These are phyloP conservation scores for Ia io DNA, from an alignment of 2,113 vertebrate species.

Conservation along the genomic window DNA sequence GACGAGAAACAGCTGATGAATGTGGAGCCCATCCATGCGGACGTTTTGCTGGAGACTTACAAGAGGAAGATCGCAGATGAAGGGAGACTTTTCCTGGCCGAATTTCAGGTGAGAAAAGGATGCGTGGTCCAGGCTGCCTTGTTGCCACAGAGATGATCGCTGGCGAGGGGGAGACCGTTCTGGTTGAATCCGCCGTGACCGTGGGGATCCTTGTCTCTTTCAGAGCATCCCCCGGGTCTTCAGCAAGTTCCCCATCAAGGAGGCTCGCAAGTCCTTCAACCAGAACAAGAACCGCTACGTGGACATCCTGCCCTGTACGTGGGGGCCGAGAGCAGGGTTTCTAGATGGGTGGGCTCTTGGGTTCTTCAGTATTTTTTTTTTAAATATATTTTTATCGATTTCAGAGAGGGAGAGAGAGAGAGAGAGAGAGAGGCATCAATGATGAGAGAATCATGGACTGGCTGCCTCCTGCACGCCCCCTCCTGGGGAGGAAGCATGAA, in stretches of 20 bases:
- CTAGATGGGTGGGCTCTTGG: no score
- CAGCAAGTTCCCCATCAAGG: slow-evolving; percentile 89
- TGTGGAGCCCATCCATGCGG: slow-evolving; percentile 92
- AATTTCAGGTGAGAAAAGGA: slow-evolving; percentile 91
- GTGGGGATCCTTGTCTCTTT: slow-evolving; percentile 57
- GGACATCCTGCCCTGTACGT: slow-evolving; percentile 97
- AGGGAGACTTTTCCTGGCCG: slow-evolving; percentile 93
- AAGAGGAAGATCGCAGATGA: slow-evolving; percentile 96
- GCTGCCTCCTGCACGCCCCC: no score
- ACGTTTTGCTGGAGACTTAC: slow-evolving; percentile 88
- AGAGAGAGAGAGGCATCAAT: no score
- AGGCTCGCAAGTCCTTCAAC: slow-evolving; percentile 91
- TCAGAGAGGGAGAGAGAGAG: no score
- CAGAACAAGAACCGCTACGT: slow-evolving; percentile 95
- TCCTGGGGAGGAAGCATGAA: no score
- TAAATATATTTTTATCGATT: no score
- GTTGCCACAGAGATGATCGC: neutral
- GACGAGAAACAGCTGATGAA: slow-evolving; percentile 88
- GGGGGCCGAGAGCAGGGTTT: neutral
- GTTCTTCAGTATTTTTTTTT: neutral
- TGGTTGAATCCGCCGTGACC: neutral
- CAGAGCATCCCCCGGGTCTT: slow-evolving; percentile 97
- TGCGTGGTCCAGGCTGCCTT: no score
- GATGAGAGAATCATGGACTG: no score
- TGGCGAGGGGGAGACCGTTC: neutral